Evolutionary conservation across 2,797 vertebrate species (phyloP), one percentile per base, ranked within the genome.

Genomic region (Pelochelys cantorii): DNA sequence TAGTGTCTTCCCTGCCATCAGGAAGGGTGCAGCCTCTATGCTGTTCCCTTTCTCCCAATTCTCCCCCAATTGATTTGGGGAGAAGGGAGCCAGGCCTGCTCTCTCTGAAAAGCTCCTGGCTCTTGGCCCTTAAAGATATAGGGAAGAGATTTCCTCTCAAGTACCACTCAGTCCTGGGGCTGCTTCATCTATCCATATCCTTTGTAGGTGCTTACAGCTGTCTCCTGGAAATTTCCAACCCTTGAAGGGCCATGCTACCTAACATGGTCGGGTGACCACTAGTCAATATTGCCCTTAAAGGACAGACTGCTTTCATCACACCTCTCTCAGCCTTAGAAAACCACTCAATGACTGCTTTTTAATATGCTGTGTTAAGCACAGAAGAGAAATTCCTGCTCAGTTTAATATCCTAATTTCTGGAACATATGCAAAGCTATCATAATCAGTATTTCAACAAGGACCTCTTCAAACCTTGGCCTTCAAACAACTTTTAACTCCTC

Each of bases 371-470:
- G 94, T 81, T 86, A 82, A 52, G n/a, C 79, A 92, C 88, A 87
- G 90, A 87, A 92, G 81, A 95, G 54, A 82, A 96, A 92, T 84
- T 57, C 59, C 68, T 37, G 29, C 31, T 62, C 84, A 88, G 96
- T 92, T 96, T 96, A 94, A 95, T 92, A 94, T 78, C 59, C 68
- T 81, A 74, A 94, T 95, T 89, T 52, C 74, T 94, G 79, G 92
- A 92, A 94, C 95, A 96, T 83, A 97, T 96, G 93, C 86, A 95
- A 74, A 86, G 92, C 80, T 84, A 87, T 93, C 90, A 94, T 86
- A 96, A 90, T 59, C 79, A 97, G 68, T 86, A 92, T 90, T 95
- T 94, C 83, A 95, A 89, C 79, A 85, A 94, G 92, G 78, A 42
- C 80, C 82, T 85, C 79, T 78, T 62, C 88, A 75, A 48, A 93